Evolutionary conservation across 2,113 vertebrate genomes (phyloP), one percentile per base, ranked within the genome.

Genomic region (Pyxicephalus adspersus): DNA sequence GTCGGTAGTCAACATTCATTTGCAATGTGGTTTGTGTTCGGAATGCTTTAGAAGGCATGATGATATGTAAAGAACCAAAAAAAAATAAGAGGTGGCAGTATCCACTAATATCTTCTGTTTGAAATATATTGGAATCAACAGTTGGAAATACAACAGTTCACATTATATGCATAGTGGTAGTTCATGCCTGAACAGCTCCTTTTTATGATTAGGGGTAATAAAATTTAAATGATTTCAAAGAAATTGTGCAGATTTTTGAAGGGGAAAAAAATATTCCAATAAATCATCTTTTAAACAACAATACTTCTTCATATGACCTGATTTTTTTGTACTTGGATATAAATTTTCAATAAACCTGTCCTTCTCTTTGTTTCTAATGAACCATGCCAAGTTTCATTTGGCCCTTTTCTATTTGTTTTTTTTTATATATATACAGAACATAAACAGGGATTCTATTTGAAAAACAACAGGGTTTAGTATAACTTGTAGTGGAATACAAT

Each of bases 1-100:
- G 17, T 54, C 68, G 64, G 68, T 81, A 81, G 79, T 81, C 79
- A 73, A 74, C 68, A 81, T 81, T 72, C 61, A 80, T 81, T 81
- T 81, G 60, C 79, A 57, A 26, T 58, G 50, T 29, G 60, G 5
- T 55, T 81, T 81, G 79, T 65, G 28, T 81, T 65, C 28, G 20
- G 20, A 64, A 64, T 73, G 45, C 58, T 55, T 73, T 81, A 81
- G 60, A 74, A 74, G 61, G 34, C 58, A 50, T 55, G 28, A 81
- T 73, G 61, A 73, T 81, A 81, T 73, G 68, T 72, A 73, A 73
- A 64, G 60, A 7, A 81, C 45, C 67, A 52, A 34, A 60, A 73
- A 73, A 80, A 57, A 64, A 74, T 28, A 73, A 81, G 61, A 64
- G 45, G 23, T 73, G 68, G 68, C 79, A 81, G 79, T 65, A 31